These are phyloP conservation scores for Julus scandinavius DNA, from an alignment of 2,888 invertebrate genomes.

Conservation along the genomic window DNA sequence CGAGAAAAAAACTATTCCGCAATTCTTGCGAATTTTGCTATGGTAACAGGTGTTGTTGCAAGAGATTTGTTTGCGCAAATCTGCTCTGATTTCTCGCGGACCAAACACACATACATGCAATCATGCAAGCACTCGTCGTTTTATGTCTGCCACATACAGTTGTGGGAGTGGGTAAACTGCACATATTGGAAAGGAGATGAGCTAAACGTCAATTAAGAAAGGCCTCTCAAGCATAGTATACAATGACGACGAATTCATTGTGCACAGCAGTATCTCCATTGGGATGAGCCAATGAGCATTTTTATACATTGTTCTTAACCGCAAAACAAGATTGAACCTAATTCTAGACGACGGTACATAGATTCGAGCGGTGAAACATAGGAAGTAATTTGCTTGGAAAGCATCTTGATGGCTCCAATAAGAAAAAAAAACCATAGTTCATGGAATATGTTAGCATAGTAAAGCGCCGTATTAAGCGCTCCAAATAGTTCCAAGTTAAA, in stretches of 20 bases:
- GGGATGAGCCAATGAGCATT: not conserved
- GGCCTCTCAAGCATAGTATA: not conserved
- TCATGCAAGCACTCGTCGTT: not conserved
- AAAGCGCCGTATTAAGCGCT: not conserved
- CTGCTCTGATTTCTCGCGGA: not conserved
- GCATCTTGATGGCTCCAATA: not conserved
- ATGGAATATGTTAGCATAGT: not conserved
- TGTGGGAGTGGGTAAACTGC: not conserved
- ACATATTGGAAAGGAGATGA: not conserved
- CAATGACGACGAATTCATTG: slow-evolving; percentile 1
- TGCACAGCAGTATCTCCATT: not conserved
- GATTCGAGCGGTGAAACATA: not conserved
- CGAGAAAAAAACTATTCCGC: not conserved
- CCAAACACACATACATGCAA: not conserved
- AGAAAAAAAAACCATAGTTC: not conserved
- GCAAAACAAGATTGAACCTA: not conserved
- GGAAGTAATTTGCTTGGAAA: not conserved
- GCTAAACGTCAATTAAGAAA: not conserved
- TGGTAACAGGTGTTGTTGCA: slow-evolving; percentile 47
- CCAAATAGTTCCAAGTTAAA: not conserved
- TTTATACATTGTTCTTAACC: not conserved
- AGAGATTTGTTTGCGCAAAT: not conserved
- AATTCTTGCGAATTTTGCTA: not conserved
- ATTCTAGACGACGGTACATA: not conserved
- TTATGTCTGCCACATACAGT: not conserved